A percentile compares a stretch with the other conserved stretches of the same genome.
These are phyloP conservation scores for Marcusenius ussheri DNA, from an alignment of 2,113 vertebrate genomes.

Conservation along the genomic window DNA sequence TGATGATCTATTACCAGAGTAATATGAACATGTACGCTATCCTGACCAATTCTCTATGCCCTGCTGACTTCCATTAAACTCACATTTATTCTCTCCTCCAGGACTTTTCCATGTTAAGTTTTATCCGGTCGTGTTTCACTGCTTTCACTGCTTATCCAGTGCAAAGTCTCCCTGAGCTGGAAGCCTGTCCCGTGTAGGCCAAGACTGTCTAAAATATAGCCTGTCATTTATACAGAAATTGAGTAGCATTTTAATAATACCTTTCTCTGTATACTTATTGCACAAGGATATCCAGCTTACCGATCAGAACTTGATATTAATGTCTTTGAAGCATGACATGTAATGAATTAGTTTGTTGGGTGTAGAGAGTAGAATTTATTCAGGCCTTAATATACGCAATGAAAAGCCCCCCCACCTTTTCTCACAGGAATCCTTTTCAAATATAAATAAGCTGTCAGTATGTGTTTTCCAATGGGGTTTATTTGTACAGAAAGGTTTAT, in stretches of 20 bases:
- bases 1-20: not conserved
- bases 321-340: not conserved
- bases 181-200: not conserved
- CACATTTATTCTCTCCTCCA: not conserved
- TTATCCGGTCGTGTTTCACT: not conserved
- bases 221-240: not conserved
- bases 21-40: not conserved
- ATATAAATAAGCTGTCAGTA: constrained; percentile 5
- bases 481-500: not conserved
- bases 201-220: not conserved
- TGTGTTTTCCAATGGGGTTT: not conserved
- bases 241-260: not conserved
- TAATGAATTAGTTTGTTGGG: not conserved
- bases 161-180: not conserved
- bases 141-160: not conserved
- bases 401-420: not conserved
- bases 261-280: not conserved
- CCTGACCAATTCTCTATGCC: not conserved
- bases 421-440: not conserved
- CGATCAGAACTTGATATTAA: not conserved
- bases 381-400: not conserved
- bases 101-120: not conserved
- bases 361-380: not conserved
- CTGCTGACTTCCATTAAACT: not conserved
- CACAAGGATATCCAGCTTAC: not conserved